Base-by-base conservation (phyloP, 2,888 invertebrate species). In the Oligia strigilis region DNA sequence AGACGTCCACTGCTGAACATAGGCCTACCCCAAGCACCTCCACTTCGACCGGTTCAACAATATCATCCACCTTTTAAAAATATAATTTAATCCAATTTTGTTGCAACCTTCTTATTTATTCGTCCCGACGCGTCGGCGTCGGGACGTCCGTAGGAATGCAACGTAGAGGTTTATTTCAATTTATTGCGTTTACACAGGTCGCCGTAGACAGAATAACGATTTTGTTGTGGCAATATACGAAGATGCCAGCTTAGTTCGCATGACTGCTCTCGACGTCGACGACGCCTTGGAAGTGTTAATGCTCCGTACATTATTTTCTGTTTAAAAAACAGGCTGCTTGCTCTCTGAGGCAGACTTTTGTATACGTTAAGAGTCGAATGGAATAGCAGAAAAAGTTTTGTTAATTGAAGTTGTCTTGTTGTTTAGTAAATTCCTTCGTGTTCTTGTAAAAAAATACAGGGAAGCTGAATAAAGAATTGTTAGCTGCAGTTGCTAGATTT, bases 111-210 rank as follows among this genome's bases (percentile, higher is more conserved):
- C 72, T 77, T 86, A 86, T 87, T 86, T 89, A 89, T 90, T 85
- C 77, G 77, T 66, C 49, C 75, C 72, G 71, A 86, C 76, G 85
- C 84, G 78, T 81, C 77, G 82, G 40, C 85, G 80, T 81, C 77
- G 82, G 40, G 66, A 79, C 78, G 82, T 84, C 69, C 66, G 55
- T 49, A 77, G 80, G 82, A 90, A 88, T 90, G 88, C 88, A 89
- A 69, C 81, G 72, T 69, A 60, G 73, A 85, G 83, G 83, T 90
- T 88, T 90, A 89, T 89, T 90, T 83, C 82, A 90, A 89, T 90
- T 88, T 90, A 89, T 90, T 90, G 87, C 86, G 75, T 89, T 89
- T 87, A 77, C 85, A n/a, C 80, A 83, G 78, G 82, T 86, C 67
- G 76, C 46, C 62, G 86, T 77, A 75, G 80, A 77, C 83, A 23